Base-by-base conservation (phyloP, 1,140 invertebrate species). In the Drosophila insularis region DNA sequence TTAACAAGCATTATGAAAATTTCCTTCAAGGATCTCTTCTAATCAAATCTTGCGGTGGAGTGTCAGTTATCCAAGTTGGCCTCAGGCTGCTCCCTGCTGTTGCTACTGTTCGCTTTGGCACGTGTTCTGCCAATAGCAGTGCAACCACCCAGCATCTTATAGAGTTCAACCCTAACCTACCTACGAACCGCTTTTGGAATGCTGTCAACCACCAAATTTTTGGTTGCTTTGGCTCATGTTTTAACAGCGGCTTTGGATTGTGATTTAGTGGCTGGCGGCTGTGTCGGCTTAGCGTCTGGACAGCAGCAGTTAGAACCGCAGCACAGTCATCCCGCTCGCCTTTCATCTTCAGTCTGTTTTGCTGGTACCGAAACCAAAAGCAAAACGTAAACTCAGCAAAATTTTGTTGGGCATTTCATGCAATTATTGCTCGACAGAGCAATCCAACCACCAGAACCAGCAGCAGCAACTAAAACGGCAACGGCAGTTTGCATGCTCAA, bases 191-290 rank as follows among this genome's bases (percentile, higher is more conserved):
- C 27, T 27, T 5, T 35, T 35, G 27, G 55, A 14, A 7, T 7
- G 31, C 14, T 17, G n/a, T n/a, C 64, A 59, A 75, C 65, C 73
- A 87, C 84, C 75, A 72, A 74, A 46, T 59, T 64, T 63, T 59
- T 59, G 37, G 27, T 82, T 76, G 62, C 50, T 50, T 64, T 65
- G 67, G 69, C 60, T 80, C 84, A 76, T 89, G 84, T 89, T 89
- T 89, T 89, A 89, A 89, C 84, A 89, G 85, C 84, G 85, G 84
- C 85, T 89, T 89, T 71, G 84, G 84, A 50, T 89, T 89, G 84
- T 89, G 84, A 89, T 89, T 89, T 89, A 89, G 80, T 89, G 84
- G 85, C 77, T 72, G 74, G 73, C 73, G 43, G 67, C 68, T 68
- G 59, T 53, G 59, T 64, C 78, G 78, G 85, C 84, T 87, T 89